Conservation (phyloP, 2,797 vertebrate species). For the Sebastes goodei region DNA sequence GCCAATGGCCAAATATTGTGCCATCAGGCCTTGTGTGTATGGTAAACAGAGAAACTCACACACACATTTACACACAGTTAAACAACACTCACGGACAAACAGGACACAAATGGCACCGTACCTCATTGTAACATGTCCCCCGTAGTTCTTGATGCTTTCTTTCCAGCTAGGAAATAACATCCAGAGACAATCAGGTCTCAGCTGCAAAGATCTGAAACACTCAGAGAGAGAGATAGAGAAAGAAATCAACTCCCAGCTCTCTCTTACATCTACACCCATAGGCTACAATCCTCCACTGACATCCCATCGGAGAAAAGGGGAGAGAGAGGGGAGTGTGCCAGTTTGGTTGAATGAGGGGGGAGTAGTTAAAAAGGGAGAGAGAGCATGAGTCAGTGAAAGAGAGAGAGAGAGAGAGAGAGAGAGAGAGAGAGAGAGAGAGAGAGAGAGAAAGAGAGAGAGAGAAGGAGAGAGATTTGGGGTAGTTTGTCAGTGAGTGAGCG, state of each 20-base stretch:
- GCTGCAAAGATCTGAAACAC: constrained; percentile 57
- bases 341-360: constrained; percentile 52
- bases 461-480: constrained; percentile 38
- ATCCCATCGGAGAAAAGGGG: constrained; percentile 58
- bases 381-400: constrained; percentile 28
- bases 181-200: constrained; percentile 55
- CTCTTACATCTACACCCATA: constrained; percentile 69
- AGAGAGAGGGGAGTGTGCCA: constrained; percentile 45
- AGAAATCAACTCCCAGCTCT: constrained; percentile 59
- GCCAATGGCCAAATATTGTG: background rate
- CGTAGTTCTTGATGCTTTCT: constrained; percentile 22
- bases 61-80: background rate
- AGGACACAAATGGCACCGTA: constrained; percentile 41
- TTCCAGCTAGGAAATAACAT: constrained; percentile 50
- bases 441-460: background rate
- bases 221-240: constrained; percentile 16
- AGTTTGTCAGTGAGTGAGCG: constrained; percentile 28
- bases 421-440: background rate
- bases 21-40: constrained; percentile 1
- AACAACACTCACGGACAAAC: constrained; percentile 14
- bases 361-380: constrained; percentile 40
- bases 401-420: constrained; percentile 5
- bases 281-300: constrained; percentile 73
- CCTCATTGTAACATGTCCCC: constrained; percentile 57
- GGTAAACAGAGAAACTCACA: background rate